Base-by-base conservation (phyloP, 2,888 invertebrate species). In the Tetranychus truncatus region DNA sequence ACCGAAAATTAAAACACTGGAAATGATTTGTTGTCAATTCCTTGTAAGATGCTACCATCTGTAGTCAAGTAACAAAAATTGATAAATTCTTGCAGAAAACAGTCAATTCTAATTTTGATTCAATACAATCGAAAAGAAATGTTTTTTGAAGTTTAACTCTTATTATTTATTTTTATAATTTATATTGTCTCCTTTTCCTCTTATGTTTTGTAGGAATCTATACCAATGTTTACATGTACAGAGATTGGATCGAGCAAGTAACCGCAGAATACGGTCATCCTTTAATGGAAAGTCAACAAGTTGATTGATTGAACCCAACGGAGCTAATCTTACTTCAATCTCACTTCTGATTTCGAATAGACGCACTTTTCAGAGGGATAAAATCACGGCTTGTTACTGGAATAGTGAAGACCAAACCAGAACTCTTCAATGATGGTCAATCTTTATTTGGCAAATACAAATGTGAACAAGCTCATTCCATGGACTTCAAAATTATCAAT, bases 181-280 rank as follows among this genome's bases (percentile, higher is more conserved):
- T 55, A 55, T 55, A 55, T 55, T 55, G 24, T 21, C n/a, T 24
- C 21, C 20, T 45, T 20, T 7, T 45, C 34, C 67, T 34, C 24
- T 1, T 45, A 15, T 6, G 6, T 20, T 65, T 15, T 9, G 1
- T 18, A 75, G 79, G 79, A 15, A 78, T 79, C 45, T 79, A 79
- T 72, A 79, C 79, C 7, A 79, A 79, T 44, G 79, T 79, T 24
- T 77, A 77, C 1, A 77, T 77, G 67, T 79, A 78, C 69, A 74
- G 78, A 0, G 77, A 79, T 2, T 79, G 79, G 79, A 79, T 79
- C 24, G 18, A 24, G 5, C 20, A 24, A 18, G 44, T 72, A 46
- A 45, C 72, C 6, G 44, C 21, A 45, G 72, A 44, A 20, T 45
- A 45, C 34, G 72, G 72, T 72, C 34, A 45, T 44, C 72, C 72